These are phyloP conservation scores for Dynastes maya DNA, from an alignment of 2,888 invertebrate species.

Conservation along the genomic window DNA sequence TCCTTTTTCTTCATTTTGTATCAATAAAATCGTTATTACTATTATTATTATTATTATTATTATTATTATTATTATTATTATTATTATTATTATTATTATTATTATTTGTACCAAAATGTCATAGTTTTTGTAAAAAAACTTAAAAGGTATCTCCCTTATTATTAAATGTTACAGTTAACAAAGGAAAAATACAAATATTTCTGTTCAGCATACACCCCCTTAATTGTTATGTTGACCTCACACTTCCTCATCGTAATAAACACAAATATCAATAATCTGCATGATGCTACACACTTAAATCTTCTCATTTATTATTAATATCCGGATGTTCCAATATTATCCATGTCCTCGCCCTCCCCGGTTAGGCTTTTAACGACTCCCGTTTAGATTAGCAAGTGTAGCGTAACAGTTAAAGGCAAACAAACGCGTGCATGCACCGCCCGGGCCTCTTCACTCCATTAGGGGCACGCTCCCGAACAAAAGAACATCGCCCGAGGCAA, in stretches of 20 bases:
- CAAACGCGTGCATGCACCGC: slow-evolving; percentile 41
- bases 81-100: too few relatives aligned
- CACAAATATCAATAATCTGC: slow-evolving; percentile 29
- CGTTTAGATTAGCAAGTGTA: slow-evolving; percentile 43
- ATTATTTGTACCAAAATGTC: too few relatives aligned
- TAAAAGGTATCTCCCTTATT: too few relatives aligned
- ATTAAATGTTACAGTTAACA: too few relatives aligned
- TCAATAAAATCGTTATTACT: too few relatives aligned
- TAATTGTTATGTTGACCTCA: slow-evolving; percentile 13
- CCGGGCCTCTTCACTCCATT: slow-evolving; percentile 63
- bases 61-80: too few relatives aligned
- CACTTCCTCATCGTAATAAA: not conserved
- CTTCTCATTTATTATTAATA: slow-evolving; percentile 44
- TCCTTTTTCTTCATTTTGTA: too few relatives aligned
- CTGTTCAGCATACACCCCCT: not conserved
- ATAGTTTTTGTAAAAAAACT: too few relatives aligned
- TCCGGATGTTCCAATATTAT: slow-evolving; percentile 35
- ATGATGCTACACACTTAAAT: slow-evolving; percentile 30
- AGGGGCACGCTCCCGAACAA: slow-evolving; percentile 65
- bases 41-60: too few relatives aligned
- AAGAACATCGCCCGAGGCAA: slow-evolving; percentile 62
- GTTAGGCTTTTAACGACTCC: slow-evolving; percentile 14
- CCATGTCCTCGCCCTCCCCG: not conserved
- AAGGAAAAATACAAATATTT: too few relatives aligned
- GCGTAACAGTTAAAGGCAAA: slow-evolving; percentile 42